These are phyloP conservation scores for Zonitis immaculata DNA, from an alignment of 2,888 invertebrate species.

Conservation along the genomic window DNA sequence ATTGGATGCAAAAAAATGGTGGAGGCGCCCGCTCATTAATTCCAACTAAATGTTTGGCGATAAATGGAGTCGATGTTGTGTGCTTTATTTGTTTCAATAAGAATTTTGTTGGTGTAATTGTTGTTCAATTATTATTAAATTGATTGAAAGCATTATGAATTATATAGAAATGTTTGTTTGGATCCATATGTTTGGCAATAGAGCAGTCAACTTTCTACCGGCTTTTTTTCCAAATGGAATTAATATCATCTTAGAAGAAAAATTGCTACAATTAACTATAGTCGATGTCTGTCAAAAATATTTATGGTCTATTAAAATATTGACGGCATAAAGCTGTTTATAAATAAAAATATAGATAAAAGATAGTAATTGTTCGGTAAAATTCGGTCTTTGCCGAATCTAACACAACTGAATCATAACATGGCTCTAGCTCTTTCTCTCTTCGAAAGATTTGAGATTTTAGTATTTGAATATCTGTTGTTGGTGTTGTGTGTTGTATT, in stretches of 20 bases:
- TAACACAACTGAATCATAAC: conserved; percentile 10
- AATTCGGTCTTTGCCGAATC: conserved; percentile 5
- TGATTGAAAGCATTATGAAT: not conserved
- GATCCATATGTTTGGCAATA: not conserved
- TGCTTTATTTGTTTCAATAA: not conserved
- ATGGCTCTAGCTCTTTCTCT: conserved; percentile 14
- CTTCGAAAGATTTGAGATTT: conserved; percentile 10
- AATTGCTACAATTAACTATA: conserved; percentile 1
- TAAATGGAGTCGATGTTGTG: not conserved
- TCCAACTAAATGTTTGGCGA: not conserved
- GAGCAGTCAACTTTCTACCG: not conserved
- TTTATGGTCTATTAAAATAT: conserved; percentile 14
- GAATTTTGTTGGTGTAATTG: not conserved
- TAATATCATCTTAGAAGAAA: not conserved
- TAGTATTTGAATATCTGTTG: conserved; percentile 18
- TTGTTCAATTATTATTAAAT: not conserved
- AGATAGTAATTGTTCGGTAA: conserved; percentile 7
- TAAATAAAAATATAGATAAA: conserved; percentile 9
- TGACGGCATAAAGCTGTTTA: conserved; percentile 12
- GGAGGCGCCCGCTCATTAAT: not conserved
- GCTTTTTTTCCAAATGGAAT: not conserved
- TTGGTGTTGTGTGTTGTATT: conserved; percentile 1
- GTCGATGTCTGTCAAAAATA: conserved; percentile 11
- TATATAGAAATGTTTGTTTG: not conserved
- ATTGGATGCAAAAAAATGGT: not conserved